Evolutionary conservation across 2,113 vertebrate genomes (phyloP).

Genomic region (Catagonus wagneri): DNA sequence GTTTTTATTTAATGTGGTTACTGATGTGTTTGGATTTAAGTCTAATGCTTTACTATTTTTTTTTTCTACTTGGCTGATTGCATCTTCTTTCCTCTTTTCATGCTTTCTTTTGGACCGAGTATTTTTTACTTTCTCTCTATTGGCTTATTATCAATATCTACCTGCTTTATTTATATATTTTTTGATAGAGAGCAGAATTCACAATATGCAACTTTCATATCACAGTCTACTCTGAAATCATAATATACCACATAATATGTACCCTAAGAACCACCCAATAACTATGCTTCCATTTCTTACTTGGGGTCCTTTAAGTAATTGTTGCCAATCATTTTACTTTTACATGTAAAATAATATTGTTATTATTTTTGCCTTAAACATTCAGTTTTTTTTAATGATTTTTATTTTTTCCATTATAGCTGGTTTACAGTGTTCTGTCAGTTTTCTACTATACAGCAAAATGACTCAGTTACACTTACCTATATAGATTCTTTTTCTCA

Average conservation of each 20-base stretch:
- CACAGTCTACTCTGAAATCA: background rate
- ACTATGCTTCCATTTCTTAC: background rate
- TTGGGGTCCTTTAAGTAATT: background rate
- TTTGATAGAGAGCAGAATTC: background rate
- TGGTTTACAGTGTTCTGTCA: too few relatives aligned
- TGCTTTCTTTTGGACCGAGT: background rate
- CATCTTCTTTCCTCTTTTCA: background rate
- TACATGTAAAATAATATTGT: background rate
- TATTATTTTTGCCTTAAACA: background rate
- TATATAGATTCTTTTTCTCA: too few relatives aligned
- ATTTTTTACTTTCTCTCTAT: slow-evolving; percentile 1
- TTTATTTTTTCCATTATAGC: too few relatives aligned
- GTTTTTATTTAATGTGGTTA: background rate
- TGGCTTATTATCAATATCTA: background rate
- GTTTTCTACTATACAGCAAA: too few relatives aligned
- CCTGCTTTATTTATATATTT: background rate
- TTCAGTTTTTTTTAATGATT: background rate
- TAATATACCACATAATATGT: background rate
- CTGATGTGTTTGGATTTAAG: background rate
- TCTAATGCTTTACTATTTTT: background rate
- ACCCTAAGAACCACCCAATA: background rate
- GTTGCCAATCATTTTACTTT: background rate
- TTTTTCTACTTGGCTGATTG: background rate
- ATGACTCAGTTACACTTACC: too few relatives aligned
- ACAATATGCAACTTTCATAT: background rate